Evolutionary conservation across 2,888 invertebrate genomes (phyloP).

Genomic region (Lithosia quadra): DNA sequence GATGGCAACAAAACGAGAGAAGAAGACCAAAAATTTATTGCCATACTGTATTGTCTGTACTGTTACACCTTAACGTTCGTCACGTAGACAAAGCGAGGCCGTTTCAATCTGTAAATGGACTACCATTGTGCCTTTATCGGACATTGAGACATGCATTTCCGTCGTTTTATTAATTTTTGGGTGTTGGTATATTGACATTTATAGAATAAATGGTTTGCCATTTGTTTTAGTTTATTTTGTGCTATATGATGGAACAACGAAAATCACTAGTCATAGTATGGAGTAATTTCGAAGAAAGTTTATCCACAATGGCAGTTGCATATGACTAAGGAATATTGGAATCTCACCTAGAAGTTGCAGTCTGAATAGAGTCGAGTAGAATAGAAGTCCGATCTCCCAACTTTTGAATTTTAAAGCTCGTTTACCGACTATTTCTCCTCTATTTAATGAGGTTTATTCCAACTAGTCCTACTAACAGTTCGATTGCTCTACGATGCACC

Average conservation of each 20-base stretch:
- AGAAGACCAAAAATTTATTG: neutral
- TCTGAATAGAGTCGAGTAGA: too few species aligned
- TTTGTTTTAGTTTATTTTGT: neutral
- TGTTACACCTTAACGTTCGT: neutral
- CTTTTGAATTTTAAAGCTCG: too few species aligned
- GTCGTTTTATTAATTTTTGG: conserved; percentile 6
- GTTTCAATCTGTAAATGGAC: conserved; percentile 43
- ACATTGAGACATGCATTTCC: conserved; percentile 22
- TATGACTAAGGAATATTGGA: neutral
- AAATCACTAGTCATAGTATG: neutral
- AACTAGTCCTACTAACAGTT: too few species aligned
- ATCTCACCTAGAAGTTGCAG: neutral
- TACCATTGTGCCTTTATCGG: conserved; percentile 19
- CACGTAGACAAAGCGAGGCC: neutral
- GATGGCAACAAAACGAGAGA: too few species aligned
- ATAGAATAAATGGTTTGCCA: neutral
- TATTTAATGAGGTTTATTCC: too few species aligned
- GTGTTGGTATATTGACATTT: neutral
- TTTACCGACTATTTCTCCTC: too few species aligned
- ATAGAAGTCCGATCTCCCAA: too few species aligned
- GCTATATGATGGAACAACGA: too few species aligned
- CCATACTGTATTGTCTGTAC: neutral
- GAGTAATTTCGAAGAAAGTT: neutral
- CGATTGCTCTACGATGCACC: too few species aligned
- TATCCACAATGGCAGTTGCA: neutral